Conservation (phyloP, 2,888 invertebrate genomes). For the Diarsia rubi region DNA sequence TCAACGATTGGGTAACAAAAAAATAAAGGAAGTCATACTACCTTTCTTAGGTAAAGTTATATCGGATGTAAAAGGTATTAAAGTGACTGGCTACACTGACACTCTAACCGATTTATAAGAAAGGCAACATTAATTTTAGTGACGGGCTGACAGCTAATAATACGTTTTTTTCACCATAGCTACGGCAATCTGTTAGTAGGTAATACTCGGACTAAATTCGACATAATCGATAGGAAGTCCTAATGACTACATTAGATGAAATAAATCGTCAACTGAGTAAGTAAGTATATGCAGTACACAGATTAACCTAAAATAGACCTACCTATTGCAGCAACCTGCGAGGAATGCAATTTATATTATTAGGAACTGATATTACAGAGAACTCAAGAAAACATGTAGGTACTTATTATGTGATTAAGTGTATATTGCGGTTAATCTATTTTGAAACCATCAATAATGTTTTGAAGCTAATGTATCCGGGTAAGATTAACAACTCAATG, state of each 20-base stretch:
- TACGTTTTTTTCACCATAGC: slow-evolving; percentile 1
- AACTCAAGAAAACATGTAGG: slow-evolving; percentile 29
- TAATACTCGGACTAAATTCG: slow-evolving; percentile 17
- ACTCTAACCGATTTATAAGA: slow-evolving; percentile 2
- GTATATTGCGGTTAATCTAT: slow-evolving; percentile 34
- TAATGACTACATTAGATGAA: slow-evolving; percentile 27
- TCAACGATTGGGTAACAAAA: no score
- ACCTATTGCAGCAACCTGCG: slow-evolving; percentile 34
- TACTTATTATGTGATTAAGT: neutral
- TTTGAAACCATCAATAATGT: slow-evolving; percentile 35
- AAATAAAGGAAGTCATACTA: neutral
- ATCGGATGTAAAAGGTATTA: slow-evolving; percentile 1
- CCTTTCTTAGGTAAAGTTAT: neutral
- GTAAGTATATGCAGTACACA: slow-evolving; percentile 8
- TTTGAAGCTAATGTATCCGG: slow-evolving; percentile 32
- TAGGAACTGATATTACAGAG: slow-evolving; percentile 35
- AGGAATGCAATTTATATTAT: slow-evolving; percentile 35
- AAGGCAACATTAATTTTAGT: neutral
- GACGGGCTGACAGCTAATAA: neutral
- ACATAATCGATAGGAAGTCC: slow-evolving; percentile 47
- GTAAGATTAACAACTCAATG: neutral
- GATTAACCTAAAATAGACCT: slow-evolving; percentile 46
- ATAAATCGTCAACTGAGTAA: slow-evolving; percentile 16
- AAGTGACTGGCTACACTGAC: neutral
- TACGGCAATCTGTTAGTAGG: neutral